Evolutionary conservation across 2,113 vertebrate genomes (phyloP), one percentile per base, ranked within the genome.

Genomic region (Pachycephala philippinensis): DNA sequence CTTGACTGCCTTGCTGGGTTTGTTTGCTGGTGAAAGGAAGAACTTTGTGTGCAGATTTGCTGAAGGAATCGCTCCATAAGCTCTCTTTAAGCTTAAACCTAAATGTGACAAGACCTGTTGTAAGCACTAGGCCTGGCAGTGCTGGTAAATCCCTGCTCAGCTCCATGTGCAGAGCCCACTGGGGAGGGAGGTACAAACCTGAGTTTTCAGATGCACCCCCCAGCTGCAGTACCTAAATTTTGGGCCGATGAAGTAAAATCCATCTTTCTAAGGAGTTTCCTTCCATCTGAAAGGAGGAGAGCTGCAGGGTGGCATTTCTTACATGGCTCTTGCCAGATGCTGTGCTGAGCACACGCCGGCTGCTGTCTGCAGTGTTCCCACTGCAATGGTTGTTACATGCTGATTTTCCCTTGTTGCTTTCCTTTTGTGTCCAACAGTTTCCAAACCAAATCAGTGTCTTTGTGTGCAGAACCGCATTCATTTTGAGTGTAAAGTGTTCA

Each of bases 81-180:
- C 15, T 60, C 56, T 70, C n/a, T 61, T 35, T 5, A 21, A 12
- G 52, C 71, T 84, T 21, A 24, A 37, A 31, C 22, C 59, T 57
- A 8, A 65, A 15, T 14, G 11, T 30, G 35, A 1, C 33, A 7
- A 11, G 61, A 52, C 12, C 14, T 5, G 33, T 31, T 60, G 65
- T 23, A 8, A 35, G 66, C 44, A 15, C 1, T 2, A 24, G 78
- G 12, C 47, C 69, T 37, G 68, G 59, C 69, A 75, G 24, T 3
- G 28, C 42, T 37, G 11, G 39, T 22, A 11, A 28, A 26, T 50
- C 83, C 37, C 9, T 19, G 3, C 45, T 28, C 30, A 7, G 66
- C 28, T 61, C 44, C 5, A 0, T 2, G 4, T 33, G 28, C 33
- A 12, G 42, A 35, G 37, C 47, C 13, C 5, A 0, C 30, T 20